These are phyloP conservation scores for Paracanthobrama guichenoti DNA, from an alignment of 2,113 vertebrate species.

Conservation along the genomic window DNA sequence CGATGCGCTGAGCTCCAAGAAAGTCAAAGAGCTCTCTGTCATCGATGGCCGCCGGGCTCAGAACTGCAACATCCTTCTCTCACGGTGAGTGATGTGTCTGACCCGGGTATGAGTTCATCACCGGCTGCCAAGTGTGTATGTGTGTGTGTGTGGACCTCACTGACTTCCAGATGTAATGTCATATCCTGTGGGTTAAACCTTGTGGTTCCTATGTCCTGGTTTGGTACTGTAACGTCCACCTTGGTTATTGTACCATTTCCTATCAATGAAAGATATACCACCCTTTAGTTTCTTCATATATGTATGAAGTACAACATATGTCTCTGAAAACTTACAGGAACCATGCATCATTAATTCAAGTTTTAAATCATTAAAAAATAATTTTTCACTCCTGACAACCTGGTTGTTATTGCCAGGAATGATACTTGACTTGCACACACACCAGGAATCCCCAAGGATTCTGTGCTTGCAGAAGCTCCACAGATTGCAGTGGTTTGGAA, in stretches of 20 bases:
- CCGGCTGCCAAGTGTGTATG: background rate
- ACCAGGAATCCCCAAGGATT: background rate
- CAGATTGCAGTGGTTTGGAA: background rate
- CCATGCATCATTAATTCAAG: conserved; percentile 38
- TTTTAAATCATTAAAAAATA: conserved; percentile 26
- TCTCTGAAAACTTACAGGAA: background rate
- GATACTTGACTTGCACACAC: conserved; percentile 46
- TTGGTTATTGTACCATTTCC: conserved; percentile 44
- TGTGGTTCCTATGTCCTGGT: background rate
- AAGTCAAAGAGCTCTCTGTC: conserved; percentile 96
- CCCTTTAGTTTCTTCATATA: conserved; percentile 21
- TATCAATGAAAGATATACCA: conserved; percentile 2
- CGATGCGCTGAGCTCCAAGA: conserved; percentile 87
- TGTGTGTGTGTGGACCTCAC: conserved; percentile 25
- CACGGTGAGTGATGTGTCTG: conserved; percentile 78
- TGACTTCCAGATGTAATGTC: conserved; percentile 36
- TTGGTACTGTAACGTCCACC: conserved; percentile 31
- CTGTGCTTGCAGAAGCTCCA: background rate
- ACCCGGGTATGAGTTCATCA: background rate
- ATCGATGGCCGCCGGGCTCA: conserved; percentile 96
- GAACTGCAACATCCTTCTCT: conserved; percentile 98
- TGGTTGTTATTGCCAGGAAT: conserved; percentile 44
- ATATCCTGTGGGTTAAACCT: conserved; percentile 36
- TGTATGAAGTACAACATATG: background rate
- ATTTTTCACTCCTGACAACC: conserved; percentile 32